Evolutionary conservation across 1,140 invertebrate species (phyloP).

Genomic region (Agrypnia vestita): DNA sequence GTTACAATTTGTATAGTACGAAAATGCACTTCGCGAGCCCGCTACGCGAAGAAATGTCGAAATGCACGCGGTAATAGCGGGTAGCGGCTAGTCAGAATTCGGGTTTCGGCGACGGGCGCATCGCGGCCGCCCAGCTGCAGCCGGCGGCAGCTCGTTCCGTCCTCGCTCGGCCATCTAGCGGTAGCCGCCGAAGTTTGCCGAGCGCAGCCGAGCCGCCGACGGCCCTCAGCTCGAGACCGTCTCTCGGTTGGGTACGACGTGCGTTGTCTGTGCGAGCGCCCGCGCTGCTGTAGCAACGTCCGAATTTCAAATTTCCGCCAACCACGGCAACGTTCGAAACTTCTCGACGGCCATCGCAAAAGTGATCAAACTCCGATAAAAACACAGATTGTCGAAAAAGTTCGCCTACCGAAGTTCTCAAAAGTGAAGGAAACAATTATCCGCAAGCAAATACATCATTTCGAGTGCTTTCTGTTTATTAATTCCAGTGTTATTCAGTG

Average conservation of each 20-base stretch:
- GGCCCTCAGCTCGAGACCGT: conserved; percentile 46
- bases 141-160: conserved; percentile 1
- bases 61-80: neutral
- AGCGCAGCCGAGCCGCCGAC: neutral
- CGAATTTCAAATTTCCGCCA: conserved; percentile 39
- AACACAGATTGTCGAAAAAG: neutral
- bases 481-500: conserved; percentile 19
- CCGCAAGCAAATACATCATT: conserved; percentile 22
- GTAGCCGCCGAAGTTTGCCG: conserved; percentile 38
- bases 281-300: conserved; percentile 37
- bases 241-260: conserved; percentile 48
- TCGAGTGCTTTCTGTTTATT: conserved; percentile 32
- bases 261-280: conserved; percentile 38
- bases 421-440: conserved; percentile 36
- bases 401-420: neutral
- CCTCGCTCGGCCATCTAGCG: conserved; percentile 46
- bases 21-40: neutral
- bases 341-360: conserved; percentile 1
- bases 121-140: conserved; percentile 21
- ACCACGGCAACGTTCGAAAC: conserved; percentile 33
- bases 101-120: conserved; percentile 10
- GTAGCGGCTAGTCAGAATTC: neutral
- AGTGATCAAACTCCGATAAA: neutral
- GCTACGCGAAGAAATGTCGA: neutral
- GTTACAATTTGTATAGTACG: neutral